These are phyloP conservation scores for Setophaga kirtlandii DNA, from an alignment of 2,113 vertebrate genomes.

Conservation along the genomic window DNA sequence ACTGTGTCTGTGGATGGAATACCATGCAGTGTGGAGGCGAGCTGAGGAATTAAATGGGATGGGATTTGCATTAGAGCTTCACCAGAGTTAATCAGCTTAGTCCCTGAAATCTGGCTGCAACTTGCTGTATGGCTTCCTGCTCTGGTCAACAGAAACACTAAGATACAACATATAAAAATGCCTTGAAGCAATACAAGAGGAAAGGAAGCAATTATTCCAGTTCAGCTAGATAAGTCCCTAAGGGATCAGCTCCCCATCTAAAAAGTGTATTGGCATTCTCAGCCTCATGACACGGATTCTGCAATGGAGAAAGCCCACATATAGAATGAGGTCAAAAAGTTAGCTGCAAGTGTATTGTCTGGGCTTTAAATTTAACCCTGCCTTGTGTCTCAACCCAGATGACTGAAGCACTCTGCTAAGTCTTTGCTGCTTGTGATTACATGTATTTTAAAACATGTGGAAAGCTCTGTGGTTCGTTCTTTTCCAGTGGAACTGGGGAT, in stretches of 20 bases:
- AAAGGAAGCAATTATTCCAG: constrained; percentile 65
- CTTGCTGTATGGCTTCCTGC: constrained; percentile 65
- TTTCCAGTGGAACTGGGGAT: neutral
- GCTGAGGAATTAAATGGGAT: constrained; percentile 46
- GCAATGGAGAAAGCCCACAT: constrained; percentile 13
- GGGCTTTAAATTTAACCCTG: constrained; percentile 47
- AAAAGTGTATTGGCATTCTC: constrained; percentile 50
- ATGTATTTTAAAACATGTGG: constrained; percentile 30
- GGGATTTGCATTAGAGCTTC: constrained; percentile 64
- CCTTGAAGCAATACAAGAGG: constrained; percentile 46
- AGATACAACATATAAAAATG: constrained; percentile 30
- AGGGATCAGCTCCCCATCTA: neutral
- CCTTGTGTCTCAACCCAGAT: constrained; percentile 8
- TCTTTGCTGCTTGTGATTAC: constrained; percentile 33
- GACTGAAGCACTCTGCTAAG: constrained; percentile 24
- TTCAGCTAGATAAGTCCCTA: constrained; percentile 49
- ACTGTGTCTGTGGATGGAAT: neutral
- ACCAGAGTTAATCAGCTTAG: constrained; percentile 66
- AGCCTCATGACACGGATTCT: neutral
- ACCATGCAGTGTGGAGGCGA: neutral
- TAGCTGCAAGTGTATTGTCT: constrained; percentile 23
- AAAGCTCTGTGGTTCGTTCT: neutral
- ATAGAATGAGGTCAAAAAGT: constrained; percentile 38
- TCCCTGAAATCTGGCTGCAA: constrained; percentile 66
- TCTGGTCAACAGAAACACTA: constrained; percentile 58